Evolutionary conservation across 2,797 vertebrate species (phyloP), one percentile per base, ranked within the genome.

Genomic region (Buphagus erythrorhynchus): DNA sequence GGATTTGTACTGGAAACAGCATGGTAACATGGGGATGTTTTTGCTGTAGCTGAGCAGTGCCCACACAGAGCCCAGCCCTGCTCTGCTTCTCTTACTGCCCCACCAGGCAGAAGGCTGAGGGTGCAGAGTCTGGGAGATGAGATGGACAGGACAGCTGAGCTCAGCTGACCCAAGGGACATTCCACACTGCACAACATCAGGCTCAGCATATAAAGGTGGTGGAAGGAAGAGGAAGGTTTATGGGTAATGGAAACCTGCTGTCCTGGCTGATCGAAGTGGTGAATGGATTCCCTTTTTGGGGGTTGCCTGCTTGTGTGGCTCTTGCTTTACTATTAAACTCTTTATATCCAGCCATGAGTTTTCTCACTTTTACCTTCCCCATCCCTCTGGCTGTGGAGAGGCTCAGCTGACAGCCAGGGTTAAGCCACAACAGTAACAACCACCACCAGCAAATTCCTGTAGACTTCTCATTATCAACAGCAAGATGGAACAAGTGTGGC

Each of bases 11-110:
- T 49, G 78, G n/a, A 17, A 36, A 18, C 31, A 42, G 48, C 22
- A 45, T 0, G 57, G 2, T 9, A 25, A 18, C 24, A 9, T 0
- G 1, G n/a, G 8, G 36, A 69, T 31, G 49, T 26, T 51, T 45
- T 2, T 51, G 35, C 36, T 48, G 26, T 2, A 24, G 28, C 31
- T 43, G 55, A 62, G 55, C n/a, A 63, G 11, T 1, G 29, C n/a
- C 16, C 9, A 9, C 22, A 28, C 11, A 42, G 26, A 48, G 25
- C 16, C 29, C 65, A 45, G 29, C 24, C 63, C 16, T 11, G n/a
- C 63, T 36, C 15, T 61, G 38, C 6, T 42, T 2, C 57, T 3
- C 9, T 31, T 1, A 7, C 31, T 42, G 72, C 36, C 55, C 22
- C 55, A 62, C 0, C 19, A 49, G 42, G 35, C 24, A 76, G 63